Conservation (phyloP, 2,888 invertebrate genomes). For the Xanthorhoe designata region DNA sequence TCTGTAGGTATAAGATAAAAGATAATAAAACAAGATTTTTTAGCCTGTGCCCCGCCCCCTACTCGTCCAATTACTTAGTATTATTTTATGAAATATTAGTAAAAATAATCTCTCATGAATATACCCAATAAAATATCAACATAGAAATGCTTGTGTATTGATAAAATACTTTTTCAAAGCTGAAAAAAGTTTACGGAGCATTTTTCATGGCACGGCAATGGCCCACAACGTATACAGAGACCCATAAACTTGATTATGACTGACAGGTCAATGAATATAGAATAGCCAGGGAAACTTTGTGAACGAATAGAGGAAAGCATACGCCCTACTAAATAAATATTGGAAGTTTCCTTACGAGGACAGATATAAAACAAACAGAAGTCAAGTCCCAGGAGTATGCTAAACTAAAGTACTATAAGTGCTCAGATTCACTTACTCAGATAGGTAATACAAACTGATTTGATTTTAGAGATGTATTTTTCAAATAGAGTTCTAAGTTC, state of each 20-base stretch:
- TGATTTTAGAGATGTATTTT: neutral
- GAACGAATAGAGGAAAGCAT: slow-evolving; percentile 22
- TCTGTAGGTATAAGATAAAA: no score
- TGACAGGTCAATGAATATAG: slow-evolving; percentile 23
- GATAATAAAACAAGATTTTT: neutral
- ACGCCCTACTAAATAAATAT: slow-evolving; percentile 43
- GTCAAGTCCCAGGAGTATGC: slow-evolving; percentile 10
- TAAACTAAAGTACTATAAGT: slow-evolving; percentile 6
- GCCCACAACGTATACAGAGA: slow-evolving; percentile 8
- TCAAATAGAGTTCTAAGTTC: neutral
- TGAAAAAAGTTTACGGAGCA: neutral
- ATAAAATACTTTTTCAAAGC: neutral
- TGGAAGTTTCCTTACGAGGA: slow-evolving; percentile 43
- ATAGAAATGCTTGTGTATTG: neutral
- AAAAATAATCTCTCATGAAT: neutral
- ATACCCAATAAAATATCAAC: neutral
- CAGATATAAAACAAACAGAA: slow-evolving; percentile 45
- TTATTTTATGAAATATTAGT: neutral
- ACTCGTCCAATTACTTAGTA: no score
- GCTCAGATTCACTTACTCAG: slow-evolving; percentile 13
- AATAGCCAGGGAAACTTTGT: slow-evolving; percentile 18
- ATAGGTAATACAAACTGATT: neutral
- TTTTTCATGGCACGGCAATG: neutral
- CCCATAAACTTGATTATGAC: slow-evolving; percentile 18
- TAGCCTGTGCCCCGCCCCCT: no score